Conservation (phyloP, 2,888 invertebrate species). For the Heliconius aoede region DNA sequence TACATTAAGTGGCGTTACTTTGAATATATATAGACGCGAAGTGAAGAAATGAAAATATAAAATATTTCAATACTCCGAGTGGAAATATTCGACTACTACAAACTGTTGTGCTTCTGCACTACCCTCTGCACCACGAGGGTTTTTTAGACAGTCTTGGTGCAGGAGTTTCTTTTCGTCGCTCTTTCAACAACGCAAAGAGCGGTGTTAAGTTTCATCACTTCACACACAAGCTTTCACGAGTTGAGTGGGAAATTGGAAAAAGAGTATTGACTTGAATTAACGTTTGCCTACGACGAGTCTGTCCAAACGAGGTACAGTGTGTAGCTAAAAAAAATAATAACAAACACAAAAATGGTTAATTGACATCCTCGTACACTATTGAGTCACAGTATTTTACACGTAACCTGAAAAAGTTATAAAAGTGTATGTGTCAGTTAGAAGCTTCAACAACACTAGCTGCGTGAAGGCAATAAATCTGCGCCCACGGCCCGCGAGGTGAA, state of each 20-base stretch:
- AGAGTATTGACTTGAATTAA: neutral
- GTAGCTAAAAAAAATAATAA: neutral
- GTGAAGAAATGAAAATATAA: too few species aligned
- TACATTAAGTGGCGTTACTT: too few species aligned
- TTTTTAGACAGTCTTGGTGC: too few species aligned
- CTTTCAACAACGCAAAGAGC: neutral
- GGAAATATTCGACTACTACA: too few species aligned
- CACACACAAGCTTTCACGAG: too few species aligned
- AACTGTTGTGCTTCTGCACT: too few species aligned
- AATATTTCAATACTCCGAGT: too few species aligned
- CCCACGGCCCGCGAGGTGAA: conserved; percentile 63
- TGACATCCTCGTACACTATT: neutral
- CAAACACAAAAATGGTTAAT: neutral
- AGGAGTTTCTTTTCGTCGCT: too few species aligned
- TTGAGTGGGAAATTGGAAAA: too few species aligned
- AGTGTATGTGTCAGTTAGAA: conserved; percentile 8
- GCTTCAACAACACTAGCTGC: neutral
- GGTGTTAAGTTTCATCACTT: neutral
- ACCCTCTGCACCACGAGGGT: too few species aligned
- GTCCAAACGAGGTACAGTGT: neutral
- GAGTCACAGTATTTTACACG: neutral
- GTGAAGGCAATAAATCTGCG: conserved; percentile 60
- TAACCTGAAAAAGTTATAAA: conserved; percentile 1
- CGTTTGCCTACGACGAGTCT: neutral
- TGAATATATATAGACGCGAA: too few species aligned